Conservation (phyloP, 2,797 vertebrate species). For the Ciconia nigra region DNA sequence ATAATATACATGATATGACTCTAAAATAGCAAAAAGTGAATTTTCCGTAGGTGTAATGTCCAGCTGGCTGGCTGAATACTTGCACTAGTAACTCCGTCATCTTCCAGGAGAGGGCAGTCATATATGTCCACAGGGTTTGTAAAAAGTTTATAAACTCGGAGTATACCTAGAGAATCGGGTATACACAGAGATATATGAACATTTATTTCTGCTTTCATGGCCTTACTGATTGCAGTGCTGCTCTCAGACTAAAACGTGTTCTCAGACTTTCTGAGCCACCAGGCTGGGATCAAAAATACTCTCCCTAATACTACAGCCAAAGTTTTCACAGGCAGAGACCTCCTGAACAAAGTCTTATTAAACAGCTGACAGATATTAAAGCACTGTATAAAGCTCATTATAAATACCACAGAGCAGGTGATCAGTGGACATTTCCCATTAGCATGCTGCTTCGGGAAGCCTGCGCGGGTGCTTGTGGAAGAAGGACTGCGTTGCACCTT, state of each 20-base stretch:
- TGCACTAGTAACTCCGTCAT: background rate
- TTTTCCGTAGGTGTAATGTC: fast-evolving
- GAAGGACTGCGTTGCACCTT: background rate
- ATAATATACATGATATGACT: too few species aligned
- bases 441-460: background rate
- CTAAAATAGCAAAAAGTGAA: background rate
- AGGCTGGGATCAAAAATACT: background rate
- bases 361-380: background rate
- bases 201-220: background rate
- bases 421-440: background rate
- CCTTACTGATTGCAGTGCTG: background rate
- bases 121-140: background rate
- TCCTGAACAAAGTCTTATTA: background rate
- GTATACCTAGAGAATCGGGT: fast-evolving
- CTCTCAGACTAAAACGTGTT: background rate
- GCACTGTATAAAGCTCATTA: background rate
- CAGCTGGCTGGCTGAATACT: background rate
- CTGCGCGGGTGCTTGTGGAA: background rate
- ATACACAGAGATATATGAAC: background rate
- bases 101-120: conserved; percentile 59
- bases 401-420: background rate
- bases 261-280: background rate
- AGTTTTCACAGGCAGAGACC: background rate
- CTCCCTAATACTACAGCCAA: background rate
- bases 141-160: background rate